Conservation (phyloP, 1,140 invertebrate species). For the Rhopalosiphum maidis region DNA sequence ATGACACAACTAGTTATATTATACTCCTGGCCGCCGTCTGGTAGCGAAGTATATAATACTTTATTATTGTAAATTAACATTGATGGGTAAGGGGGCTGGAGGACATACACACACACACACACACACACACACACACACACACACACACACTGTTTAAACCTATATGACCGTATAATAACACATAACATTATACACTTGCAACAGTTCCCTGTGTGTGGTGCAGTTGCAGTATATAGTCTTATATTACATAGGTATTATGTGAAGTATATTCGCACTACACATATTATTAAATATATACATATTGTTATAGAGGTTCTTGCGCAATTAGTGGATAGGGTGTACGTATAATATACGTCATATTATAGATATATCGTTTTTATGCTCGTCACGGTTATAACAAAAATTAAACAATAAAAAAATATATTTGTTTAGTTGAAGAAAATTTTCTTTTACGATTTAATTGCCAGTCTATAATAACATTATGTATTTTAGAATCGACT, state of each 20-base stretch:
- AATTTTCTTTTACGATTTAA: constrained; percentile 3
- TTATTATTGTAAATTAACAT: constrained; percentile 19
- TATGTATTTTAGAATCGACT: neutral
- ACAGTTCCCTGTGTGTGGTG: too few relatives aligned
- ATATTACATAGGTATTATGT: too few relatives aligned
- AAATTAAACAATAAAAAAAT: constrained; percentile 4
- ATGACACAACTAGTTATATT: constrained; percentile 8
- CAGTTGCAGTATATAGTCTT: too few relatives aligned
- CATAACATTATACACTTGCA: neutral
- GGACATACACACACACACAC: neutral
- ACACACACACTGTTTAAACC: neutral
- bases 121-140: neutral
- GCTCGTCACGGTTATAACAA: neutral
- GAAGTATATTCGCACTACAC: too few relatives aligned
- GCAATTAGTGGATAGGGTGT: neutral
- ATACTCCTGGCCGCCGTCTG: neutral
- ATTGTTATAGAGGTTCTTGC: neutral
- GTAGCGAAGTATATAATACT: neutral
- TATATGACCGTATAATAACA: constrained; percentile 6
- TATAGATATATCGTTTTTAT: neutral
- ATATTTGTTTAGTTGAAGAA: neutral
- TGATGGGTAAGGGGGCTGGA: neutral
- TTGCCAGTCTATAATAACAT: neutral
- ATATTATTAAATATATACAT: neutral
- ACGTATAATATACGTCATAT: neutral